phyloP scores from a whole-genome alignment of 2,797 vertebrate genomes.

The Hephaestus fuliginosus region DNA sequence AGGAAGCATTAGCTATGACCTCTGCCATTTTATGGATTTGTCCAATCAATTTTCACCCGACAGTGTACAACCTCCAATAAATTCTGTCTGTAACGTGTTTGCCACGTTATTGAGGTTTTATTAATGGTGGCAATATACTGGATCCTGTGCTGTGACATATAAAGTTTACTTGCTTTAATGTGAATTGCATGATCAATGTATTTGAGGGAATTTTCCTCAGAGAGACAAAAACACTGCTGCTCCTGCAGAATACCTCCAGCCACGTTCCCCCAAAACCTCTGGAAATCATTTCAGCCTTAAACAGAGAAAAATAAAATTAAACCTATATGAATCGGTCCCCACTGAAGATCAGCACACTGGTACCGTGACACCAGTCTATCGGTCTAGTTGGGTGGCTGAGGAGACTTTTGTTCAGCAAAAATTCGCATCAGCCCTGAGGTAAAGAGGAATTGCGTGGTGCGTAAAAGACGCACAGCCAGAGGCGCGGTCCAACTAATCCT shows the following conservation, averaged over 20 bases:
- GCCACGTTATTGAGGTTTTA: neutral
- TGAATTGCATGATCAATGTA: neutral
- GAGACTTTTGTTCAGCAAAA: neutral
- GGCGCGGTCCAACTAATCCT: neutral
- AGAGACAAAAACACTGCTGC: neutral
- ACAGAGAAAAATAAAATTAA: neutral
- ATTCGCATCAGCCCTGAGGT: neutral
- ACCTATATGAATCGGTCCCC: neutral
- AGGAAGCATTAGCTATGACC: neutral
- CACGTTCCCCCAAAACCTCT: neutral
- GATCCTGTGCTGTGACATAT: neutral
- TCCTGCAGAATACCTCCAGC: neutral
- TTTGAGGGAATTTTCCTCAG: neutral
- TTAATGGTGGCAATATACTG: neutral
- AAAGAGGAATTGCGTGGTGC: slow-evolving; percentile 28
- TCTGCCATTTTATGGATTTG: slow-evolving; percentile 6
- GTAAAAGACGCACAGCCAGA: slow-evolving; percentile 61
- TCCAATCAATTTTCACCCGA: slow-evolving; percentile 20
- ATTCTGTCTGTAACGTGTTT: neutral
- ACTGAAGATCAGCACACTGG: neutral
- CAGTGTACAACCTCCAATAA: neutral
- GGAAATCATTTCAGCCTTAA: neutral
- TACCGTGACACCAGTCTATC: neutral
- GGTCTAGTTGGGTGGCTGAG: neutral
- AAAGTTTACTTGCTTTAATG: neutral